Percentiles rank a stretch among this genome's conserved stretches.
phyloP scores from a whole-genome alignment of 2,888 invertebrate species.

The Nemurella pictetii region DNA sequence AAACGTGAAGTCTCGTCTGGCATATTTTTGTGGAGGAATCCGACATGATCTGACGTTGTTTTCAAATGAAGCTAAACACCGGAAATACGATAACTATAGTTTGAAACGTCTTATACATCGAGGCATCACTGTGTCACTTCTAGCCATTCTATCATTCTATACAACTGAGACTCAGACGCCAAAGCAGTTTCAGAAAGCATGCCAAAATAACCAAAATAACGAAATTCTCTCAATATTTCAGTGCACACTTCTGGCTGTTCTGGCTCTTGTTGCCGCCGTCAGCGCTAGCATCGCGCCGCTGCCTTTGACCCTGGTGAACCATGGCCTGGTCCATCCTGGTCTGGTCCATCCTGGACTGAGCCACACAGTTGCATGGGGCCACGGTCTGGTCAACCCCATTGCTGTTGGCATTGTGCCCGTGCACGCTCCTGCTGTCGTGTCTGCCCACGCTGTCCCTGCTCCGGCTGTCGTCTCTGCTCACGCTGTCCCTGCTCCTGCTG shows the following conservation, averaged over 20 bases:
- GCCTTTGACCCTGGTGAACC: not conserved
- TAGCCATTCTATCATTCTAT: too few species aligned
- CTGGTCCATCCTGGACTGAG: not conserved
- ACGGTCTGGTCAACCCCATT: slow-evolving; percentile 17
- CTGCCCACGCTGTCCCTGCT: not conserved
- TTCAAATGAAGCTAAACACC: too few species aligned
- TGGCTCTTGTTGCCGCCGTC: slow-evolving; percentile 29
- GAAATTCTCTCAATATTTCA: slow-evolving; percentile 3
- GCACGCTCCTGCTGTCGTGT: not conserved
- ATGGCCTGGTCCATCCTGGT: not conserved
- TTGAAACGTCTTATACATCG: too few species aligned
- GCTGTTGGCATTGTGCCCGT: not conserved
- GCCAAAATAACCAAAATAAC: too few species aligned
- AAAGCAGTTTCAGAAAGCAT: too few species aligned
- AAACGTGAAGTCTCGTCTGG: too few species aligned
- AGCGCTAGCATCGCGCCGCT: not conserved
- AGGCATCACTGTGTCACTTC: too few species aligned
- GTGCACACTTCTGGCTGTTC: slow-evolving; percentile 24
- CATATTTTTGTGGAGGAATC: too few species aligned
- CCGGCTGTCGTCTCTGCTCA: slow-evolving; percentile 38
- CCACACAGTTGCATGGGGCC: not conserved
- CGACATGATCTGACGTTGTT: too few species aligned
- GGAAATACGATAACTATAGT: too few species aligned
- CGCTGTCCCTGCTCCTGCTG: slow-evolving; percentile 36
- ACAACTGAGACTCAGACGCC: too few species aligned